These are phyloP conservation scores for Solenopsis fugax DNA, from an alignment of 1,140 invertebrate genomes.

Conservation along the genomic window DNA sequence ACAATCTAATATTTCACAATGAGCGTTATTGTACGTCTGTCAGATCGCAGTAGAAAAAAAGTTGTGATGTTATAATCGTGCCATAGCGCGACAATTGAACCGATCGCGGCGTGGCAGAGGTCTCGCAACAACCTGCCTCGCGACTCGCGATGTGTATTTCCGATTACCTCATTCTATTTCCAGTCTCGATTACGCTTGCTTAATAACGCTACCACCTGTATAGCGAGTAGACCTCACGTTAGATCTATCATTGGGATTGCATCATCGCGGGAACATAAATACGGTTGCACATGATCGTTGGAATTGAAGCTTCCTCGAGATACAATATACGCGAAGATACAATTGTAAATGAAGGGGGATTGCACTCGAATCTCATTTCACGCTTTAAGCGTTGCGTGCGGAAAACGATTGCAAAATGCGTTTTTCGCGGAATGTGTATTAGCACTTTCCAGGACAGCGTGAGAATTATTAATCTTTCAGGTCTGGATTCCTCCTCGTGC, in stretches of 20 bases:
- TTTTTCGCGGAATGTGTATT: background rate
- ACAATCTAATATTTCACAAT: background rate
- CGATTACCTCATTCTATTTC: slow-evolving; percentile 34
- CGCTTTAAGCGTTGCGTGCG: background rate
- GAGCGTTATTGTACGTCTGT: background rate
- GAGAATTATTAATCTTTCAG: slow-evolving; percentile 86
- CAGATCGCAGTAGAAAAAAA: slow-evolving; percentile 28
- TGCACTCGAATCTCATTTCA: background rate
- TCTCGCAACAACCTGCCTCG: slow-evolving; percentile 33
- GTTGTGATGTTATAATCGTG: slow-evolving; percentile 12
- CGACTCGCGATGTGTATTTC: slow-evolving; percentile 17
- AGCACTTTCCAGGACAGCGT: background rate
- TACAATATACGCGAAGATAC: background rate
- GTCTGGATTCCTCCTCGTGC: slow-evolving; percentile 96
- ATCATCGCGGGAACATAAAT: background rate
- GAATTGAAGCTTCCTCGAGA: background rate
- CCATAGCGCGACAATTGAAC: background rate
- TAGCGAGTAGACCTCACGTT: background rate
- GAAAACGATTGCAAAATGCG: background rate
- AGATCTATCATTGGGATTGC: background rate
- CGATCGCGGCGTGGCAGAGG: background rate
- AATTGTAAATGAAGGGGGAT: background rate
- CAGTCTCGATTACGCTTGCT: slow-evolving; percentile 8
- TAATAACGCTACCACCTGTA: background rate
- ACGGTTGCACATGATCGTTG: background rate